A percentile compares a stretch with the other conserved stretches of the same genome.
These are phyloP conservation scores for Pollachius pollachius DNA, from an alignment of 2,113 vertebrate species.

Conservation along the genomic window DNA sequence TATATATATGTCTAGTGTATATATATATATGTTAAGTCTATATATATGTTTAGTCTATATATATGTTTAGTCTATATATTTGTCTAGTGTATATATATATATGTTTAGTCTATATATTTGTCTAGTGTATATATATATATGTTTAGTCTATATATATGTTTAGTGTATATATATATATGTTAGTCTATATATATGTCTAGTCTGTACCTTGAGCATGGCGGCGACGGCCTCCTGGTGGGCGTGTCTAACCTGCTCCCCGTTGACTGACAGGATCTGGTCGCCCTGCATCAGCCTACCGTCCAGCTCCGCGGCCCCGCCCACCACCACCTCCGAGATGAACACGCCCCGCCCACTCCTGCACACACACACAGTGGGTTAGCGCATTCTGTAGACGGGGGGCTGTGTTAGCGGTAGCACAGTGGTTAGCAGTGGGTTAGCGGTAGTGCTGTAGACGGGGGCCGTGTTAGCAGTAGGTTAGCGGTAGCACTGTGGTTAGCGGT, in stretches of 20 bases:
- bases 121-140: too few relatives aligned
- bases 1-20: too few relatives aligned
- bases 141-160: too few relatives aligned
- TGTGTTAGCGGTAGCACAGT: background rate
- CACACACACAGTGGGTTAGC: background rate
- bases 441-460: background rate
- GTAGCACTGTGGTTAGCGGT: background rate
- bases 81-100: too few relatives aligned
- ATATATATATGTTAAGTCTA: too few relatives aligned
- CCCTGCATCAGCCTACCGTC: slow-evolving; percentile 96
- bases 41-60: too few relatives aligned
- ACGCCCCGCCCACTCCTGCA: slow-evolving; percentile 81
- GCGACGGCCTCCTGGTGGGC: slow-evolving; percentile 92
- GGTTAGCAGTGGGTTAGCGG: background rate
- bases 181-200: slow-evolving; percentile 1
- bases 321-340: slow-evolving; percentile 95
- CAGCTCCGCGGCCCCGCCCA: slow-evolving; percentile 90
- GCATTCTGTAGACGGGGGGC: too few relatives aligned
- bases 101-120: too few relatives aligned
- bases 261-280: slow-evolving; percentile 93
- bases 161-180: too few relatives aligned
- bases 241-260: slow-evolving; percentile 85
- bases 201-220: slow-evolving; percentile 84
- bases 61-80: too few relatives aligned
- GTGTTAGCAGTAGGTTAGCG: background rate